A percentile compares a stretch with the other conserved stretches of the same genome.
phyloP scores from a whole-genome alignment of 2,113 vertebrate genomes.

The Nothocercus julius region DNA sequence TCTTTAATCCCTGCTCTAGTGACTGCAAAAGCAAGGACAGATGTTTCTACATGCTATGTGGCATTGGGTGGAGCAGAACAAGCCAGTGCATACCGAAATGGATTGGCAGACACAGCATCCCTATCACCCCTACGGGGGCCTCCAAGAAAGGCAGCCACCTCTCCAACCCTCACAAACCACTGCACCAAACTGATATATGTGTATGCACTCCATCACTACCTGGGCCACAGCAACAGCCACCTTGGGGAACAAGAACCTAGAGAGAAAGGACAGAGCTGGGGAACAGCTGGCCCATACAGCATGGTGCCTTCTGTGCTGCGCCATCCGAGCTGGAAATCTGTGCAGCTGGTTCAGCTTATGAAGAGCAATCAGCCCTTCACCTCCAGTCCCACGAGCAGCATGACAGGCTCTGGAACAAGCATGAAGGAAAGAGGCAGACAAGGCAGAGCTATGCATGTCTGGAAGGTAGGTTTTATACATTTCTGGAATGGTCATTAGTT shows the following conservation, averaged over 20 bases:
- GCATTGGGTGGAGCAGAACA: background rate
- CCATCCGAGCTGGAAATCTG: background rate
- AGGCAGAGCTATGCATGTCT: background rate
- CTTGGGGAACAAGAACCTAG: background rate
- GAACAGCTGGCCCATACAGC: constrained; percentile 31
- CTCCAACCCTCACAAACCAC: background rate
- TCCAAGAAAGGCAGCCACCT: background rate
- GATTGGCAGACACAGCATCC: background rate
- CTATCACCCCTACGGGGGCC: background rate
- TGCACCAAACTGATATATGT: background rate
- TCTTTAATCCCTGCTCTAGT: background rate
- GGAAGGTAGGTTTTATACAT: background rate
- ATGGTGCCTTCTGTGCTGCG: background rate
- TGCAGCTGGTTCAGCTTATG: rapidly evolving
- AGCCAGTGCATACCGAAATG: background rate
- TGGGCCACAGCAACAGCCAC: background rate
- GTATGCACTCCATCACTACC: rapidly evolving
- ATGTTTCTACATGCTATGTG: background rate
- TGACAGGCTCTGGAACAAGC: background rate
- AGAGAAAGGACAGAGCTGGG: background rate
- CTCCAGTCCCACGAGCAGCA: background rate
- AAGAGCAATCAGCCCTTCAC: background rate
- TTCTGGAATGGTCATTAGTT: background rate
- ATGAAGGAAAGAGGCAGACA: background rate
- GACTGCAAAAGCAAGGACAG: constrained; percentile 20